phyloP scores from a whole-genome alignment of 2,113 vertebrate genomes.

The Corythaixoides concolor region DNA sequence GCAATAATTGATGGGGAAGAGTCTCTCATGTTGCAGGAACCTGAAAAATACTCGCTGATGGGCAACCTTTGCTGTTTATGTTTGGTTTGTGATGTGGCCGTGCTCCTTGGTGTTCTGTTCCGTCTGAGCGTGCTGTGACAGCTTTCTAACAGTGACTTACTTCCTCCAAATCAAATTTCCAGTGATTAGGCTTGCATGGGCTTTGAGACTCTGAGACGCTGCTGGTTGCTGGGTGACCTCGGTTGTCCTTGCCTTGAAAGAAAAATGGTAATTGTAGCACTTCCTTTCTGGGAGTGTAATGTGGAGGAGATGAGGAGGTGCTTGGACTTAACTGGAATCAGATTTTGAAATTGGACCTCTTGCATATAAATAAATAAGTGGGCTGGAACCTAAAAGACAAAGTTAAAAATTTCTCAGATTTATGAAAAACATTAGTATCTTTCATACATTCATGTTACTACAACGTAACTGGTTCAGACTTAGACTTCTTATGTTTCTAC shows the following conservation, averaged over 20 bases:
- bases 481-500: not conserved
- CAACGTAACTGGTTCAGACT: not conserved
- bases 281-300: not conserved
- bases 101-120: not conserved
- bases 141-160: not conserved
- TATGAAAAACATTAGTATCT: not conserved
- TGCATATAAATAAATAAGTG: not conserved
- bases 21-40: not conserved
- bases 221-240: not conserved
- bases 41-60: not conserved
- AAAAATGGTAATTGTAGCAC: not conserved
- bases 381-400: not conserved
- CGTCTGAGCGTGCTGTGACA: not conserved
- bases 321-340: not conserved
- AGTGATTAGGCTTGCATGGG: not conserved
- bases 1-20: not conserved
- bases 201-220: accelerated
- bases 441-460: not conserved
- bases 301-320: not conserved
- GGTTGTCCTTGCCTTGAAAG: not conserved
- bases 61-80: not conserved
- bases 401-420: not conserved
- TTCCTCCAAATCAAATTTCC: not conserved
- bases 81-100: not conserved
- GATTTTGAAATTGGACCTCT: not conserved